Evolutionary conservation across 92 coral and sea anemone genomes (phyloP).

Genomic region (Palythoa caribaeorum): DNA sequence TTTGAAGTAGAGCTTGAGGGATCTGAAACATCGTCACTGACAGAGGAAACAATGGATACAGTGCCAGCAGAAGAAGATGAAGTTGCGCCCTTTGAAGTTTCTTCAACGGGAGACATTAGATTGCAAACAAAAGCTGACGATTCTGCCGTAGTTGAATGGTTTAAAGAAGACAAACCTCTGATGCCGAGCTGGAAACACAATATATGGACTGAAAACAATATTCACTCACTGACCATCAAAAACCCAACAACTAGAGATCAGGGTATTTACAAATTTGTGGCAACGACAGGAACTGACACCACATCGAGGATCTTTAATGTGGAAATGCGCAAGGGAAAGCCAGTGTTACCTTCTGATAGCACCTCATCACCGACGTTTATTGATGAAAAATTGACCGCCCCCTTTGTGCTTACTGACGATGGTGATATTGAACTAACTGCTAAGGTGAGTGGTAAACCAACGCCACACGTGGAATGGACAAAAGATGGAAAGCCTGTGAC

Average conservation of each 20-base stretch:
- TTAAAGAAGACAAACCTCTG: constrained; percentile 80
- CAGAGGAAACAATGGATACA: constrained; percentile 26
- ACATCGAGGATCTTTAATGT: constrained; percentile 49
- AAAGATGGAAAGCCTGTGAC: constrained; percentile 63
- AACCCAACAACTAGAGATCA: constrained; percentile 71
- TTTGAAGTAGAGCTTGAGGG: constrained; percentile 83
- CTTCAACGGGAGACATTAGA: constrained; percentile 28
- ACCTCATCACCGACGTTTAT: constrained; percentile 30
- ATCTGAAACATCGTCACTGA: constrained; percentile 32
- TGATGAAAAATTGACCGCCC: constrained; percentile 46
- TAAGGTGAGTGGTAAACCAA: constrained; percentile 59
- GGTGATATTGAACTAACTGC: constrained; percentile 61
- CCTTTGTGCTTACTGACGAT: constrained; percentile 48
- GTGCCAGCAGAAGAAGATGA: constrained; percentile 19
- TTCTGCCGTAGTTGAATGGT: constrained; percentile 86
- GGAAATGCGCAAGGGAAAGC: constrained; percentile 49
- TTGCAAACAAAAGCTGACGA: constrained; percentile 30
- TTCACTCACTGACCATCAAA: constrained; percentile 72
- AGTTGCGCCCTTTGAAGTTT: constrained; percentile 29
- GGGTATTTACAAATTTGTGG: constrained; percentile 82
- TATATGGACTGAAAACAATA: constrained; percentile 74
- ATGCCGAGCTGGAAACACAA: constrained; percentile 66
- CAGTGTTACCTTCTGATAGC: constrained; percentile 30
- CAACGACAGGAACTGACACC: constrained; percentile 61
- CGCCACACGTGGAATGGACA: constrained; percentile 59